phyloP scores from a whole-genome alignment of 2,797 vertebrate genomes.

The Eremophila alpestris region DNA sequence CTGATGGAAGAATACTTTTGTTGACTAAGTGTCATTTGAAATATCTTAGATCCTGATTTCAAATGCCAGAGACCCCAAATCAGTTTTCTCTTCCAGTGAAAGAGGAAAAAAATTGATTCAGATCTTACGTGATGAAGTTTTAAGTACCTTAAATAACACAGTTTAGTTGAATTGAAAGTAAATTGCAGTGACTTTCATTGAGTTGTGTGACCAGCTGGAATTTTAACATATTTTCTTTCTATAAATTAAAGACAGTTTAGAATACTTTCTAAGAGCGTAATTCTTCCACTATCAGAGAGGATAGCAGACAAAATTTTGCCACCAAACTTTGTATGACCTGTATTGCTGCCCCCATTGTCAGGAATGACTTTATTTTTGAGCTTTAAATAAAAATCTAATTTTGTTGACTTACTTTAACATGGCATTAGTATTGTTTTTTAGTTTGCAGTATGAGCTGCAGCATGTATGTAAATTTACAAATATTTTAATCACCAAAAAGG shows the following conservation, averaged over 20 bases:
- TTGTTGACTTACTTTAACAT: not conserved
- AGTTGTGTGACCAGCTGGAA: not conserved
- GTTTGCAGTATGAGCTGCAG: not conserved
- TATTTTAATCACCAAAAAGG: not conserved
- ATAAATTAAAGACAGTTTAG: not conserved
- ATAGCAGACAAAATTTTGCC: not conserved
- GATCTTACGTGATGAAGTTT: not conserved
- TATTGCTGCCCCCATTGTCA: not conserved
- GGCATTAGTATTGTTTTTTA: not conserved
- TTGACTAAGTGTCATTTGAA: not conserved
- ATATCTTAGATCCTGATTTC: not conserved
- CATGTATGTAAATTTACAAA: not conserved
- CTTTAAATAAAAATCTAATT: not conserved
- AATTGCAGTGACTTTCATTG: not conserved
- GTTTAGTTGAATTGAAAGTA: not conserved
- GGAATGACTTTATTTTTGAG: not conserved
- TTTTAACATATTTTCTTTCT: not conserved
- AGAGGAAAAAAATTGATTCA: not conserved
- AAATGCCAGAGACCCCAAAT: not conserved
- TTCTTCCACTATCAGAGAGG: not conserved
- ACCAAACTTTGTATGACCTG: not conserved
- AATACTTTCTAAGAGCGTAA: accelerated
- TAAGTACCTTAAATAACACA: not conserved
- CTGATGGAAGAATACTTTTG: not conserved
- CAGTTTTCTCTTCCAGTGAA: not conserved